Percentiles rank a stretch among this genome's conserved stretches.
phyloP scores from a whole-genome alignment of 2,797 vertebrate genomes.

The Rhynchotus rufescens region DNA sequence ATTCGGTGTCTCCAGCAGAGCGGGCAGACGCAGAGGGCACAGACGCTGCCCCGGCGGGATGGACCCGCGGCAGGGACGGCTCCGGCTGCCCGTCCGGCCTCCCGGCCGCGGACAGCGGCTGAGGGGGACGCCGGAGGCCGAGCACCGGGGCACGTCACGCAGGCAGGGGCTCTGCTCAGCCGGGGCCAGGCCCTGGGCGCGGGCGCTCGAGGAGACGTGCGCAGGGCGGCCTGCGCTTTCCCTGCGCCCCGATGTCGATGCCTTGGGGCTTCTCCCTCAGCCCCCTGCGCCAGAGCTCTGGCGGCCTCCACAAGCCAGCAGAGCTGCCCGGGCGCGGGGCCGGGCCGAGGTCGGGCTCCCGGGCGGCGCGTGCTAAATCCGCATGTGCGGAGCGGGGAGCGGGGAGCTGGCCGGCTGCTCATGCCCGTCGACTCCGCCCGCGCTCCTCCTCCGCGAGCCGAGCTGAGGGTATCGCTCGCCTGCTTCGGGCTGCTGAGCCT shows the following conservation, averaged over 20 bases:
- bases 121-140: not conserved
- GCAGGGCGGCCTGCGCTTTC: not conserved
- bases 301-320: not conserved
- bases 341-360: not conserved
- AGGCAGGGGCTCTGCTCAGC: not conserved
- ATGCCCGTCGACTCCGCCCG: not conserved
- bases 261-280: not conserved
- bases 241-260: not conserved
- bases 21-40: not conserved
- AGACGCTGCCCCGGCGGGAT: accelerated
- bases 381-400: not conserved
- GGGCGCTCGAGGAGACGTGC: accelerated
- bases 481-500: conserved; percentile 34
- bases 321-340: not conserved
- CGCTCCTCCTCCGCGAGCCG: not conserved
- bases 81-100: accelerated
- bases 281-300: not conserved
- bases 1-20: not conserved
- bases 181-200: not conserved
- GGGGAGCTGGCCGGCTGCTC: not conserved
- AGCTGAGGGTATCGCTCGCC: conserved; percentile 8
- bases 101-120: not conserved
- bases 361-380: not conserved
- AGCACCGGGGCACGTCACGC: not conserved
- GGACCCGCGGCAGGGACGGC: too few species aligned